phyloP scores from a whole-genome alignment of 2,113 vertebrate species.

The Paralichthys olivaceus region DNA sequence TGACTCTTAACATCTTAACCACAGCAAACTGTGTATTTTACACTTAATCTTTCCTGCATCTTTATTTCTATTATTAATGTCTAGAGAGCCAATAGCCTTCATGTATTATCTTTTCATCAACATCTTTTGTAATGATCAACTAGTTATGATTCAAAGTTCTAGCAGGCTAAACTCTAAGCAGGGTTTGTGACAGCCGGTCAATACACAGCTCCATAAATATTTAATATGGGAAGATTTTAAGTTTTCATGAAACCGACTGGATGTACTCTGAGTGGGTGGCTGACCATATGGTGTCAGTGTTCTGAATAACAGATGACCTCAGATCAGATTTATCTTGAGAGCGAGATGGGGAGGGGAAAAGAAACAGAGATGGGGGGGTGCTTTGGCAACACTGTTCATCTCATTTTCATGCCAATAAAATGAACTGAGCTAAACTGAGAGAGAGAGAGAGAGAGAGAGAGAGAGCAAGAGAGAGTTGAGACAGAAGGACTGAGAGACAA shows the following conservation, averaged over 20 bases:
- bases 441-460: constrained; percentile 11
- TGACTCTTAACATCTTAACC: not conserved
- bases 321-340: constrained; percentile 76
- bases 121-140: constrained; percentile 14
- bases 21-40: not conserved
- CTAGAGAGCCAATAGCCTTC: not conserved
- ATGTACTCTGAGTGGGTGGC: constrained; percentile 70
- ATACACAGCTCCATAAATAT: constrained; percentile 63
- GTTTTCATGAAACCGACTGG: constrained; percentile 73
- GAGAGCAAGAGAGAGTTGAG: not conserved
- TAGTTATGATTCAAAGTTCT: constrained; percentile 47
- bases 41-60: not conserved
- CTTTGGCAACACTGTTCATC: constrained; percentile 68
- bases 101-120: constrained; percentile 1
- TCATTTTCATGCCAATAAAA: constrained; percentile 68
- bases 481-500: constrained; percentile 18
- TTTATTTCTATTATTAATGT: not conserved
- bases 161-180: constrained; percentile 40
- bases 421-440: constrained; percentile 43
- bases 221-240: constrained; percentile 76
- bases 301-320: constrained; percentile 78
- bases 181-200: constrained; percentile 59
- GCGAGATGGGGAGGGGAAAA: constrained; percentile 47
- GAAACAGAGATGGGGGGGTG: constrained; percentile 46
- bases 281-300: constrained; percentile 77